A percentile compares a stretch with the other conserved stretches of the same genome.
Evolutionary conservation across 2,888 invertebrate species (phyloP).

Genomic region (Ormyrus labotus): DNA sequence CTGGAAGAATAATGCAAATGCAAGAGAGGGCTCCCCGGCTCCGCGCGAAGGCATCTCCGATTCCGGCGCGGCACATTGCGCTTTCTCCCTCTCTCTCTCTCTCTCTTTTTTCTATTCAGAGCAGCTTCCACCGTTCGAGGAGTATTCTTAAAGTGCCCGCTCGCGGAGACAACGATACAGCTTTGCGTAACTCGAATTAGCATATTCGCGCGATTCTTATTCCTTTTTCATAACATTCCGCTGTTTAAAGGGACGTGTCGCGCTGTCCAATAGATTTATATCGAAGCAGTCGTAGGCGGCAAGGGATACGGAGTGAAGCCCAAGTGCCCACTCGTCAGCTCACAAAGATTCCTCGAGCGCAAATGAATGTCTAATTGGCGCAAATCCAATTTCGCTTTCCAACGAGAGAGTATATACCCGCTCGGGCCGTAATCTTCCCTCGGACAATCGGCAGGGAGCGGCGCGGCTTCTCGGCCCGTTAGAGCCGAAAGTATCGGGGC

Average conservation of each 20-base stretch:
- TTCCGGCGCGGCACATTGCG: constrained; percentile 18
- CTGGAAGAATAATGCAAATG: constrained; percentile 51
- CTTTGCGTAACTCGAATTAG: constrained; percentile 20
- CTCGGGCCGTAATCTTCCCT: not conserved
- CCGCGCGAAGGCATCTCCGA: constrained; percentile 5
- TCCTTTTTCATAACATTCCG: not conserved
- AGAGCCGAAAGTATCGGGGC: constrained; percentile 33
- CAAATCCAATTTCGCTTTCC: constrained; percentile 3
- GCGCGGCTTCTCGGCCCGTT: constrained; percentile 36
- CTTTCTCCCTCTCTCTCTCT: constrained; percentile 12
- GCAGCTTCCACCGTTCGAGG: not conserved
- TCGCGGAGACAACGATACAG: constrained; percentile 6
- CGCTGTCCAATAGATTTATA: not conserved
- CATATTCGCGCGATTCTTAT: constrained; percentile 18
- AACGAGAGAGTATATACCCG: not conserved
- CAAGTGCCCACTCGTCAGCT: not conserved
- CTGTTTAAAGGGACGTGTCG: not conserved
- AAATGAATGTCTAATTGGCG: not conserved
- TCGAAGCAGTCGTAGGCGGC: not conserved
- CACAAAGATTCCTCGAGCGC: not conserved
- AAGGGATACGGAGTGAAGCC: too few species aligned
- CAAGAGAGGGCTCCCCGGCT: not conserved
- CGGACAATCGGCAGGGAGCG: not conserved
- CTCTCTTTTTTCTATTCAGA: constrained; percentile 7
- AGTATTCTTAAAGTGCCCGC: not conserved